These are phyloP conservation scores for Zaprionus vittiger DNA, from an alignment of 1,140 invertebrate genomes.

Conservation along the genomic window DNA sequence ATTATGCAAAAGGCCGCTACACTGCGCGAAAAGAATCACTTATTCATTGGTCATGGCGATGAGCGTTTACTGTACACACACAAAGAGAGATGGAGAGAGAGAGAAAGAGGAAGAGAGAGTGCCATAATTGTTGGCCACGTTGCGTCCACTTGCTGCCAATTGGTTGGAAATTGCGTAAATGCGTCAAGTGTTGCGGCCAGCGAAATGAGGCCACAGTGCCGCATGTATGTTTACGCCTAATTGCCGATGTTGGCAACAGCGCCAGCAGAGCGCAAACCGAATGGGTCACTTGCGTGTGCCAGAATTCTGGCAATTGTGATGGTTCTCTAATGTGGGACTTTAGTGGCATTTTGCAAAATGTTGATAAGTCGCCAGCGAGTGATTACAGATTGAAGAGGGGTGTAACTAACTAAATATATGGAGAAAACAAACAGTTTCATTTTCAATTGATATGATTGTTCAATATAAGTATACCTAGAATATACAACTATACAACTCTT, in stretches of 20 bases:
- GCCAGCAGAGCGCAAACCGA: neutral
- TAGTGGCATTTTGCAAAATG: neutral
- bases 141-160: constrained; percentile 64
- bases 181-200: constrained; percentile 17
- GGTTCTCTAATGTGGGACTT: neutral
- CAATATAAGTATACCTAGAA: neutral
- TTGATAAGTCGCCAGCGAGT: neutral
- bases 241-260: constrained; percentile 8
- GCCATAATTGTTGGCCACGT: constrained; percentile 30
- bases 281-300: neutral
- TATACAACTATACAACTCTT: no score
- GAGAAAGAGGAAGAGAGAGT: neutral
- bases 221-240: constrained; percentile 11
- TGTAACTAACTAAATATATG: neutral
- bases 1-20: constrained; percentile 58
- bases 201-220: neutral
- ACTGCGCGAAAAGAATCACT: constrained; percentile 7
- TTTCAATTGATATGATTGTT: neutral
- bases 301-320: neutral
- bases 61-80: constrained; percentile 37
- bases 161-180: constrained; percentile 62
- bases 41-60: constrained; percentile 38
- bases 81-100: neutral
- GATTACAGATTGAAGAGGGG: neutral
- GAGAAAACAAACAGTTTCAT: neutral